Base-by-base conservation (phyloP, 2,888 invertebrate genomes). In the Mythimna pallens region DNA sequence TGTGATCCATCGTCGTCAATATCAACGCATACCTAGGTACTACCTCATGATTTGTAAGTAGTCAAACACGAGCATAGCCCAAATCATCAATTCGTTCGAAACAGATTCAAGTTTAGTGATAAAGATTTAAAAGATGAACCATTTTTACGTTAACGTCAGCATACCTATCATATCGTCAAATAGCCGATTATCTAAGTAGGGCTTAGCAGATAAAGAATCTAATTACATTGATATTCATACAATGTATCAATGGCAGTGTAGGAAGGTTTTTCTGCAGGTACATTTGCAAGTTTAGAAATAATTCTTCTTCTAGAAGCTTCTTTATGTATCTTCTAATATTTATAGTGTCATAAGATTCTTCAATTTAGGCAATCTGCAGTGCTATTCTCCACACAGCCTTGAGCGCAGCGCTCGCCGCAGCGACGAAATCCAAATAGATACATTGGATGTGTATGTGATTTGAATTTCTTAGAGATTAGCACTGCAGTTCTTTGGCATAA, bases 201-300 rank as follows among this genome's bases (percentile, higher is more conserved):
- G 10, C 20, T 55, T 34, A 34, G 10, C 20, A 57, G 67, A 57
- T 70, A 67, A 67, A 47, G 0, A 66, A 57, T 34, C 5, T 14
- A 57, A 47, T 67, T 67, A 34, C 1, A 57, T 34, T 57, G 67
- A 57, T 67, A 20, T 7, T 12, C 14, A 55, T 22, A 22, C 12
- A 14, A 6, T 54, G 54, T 14, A 6, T 22, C 14, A 25, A 6
- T 25, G 14, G 0, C 3, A 20, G 25, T 30, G n/a, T 52, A 8
- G 10, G 14, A 25, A 50, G 20, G 36, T 50, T 14, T 9, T 50
- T 8, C 9, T 9, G 3, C 25, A 4, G 5, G 30, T 50, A 17
- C 12, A 14, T 20, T n/a, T 17, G 43, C 17, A 30, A n/a, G 57
- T 25, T 12, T 17, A 25, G 22, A 40, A 36, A 20, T 25, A n/a